Conservation (phyloP, 2,888 invertebrate genomes). For the Onchidella celtica region DNA sequence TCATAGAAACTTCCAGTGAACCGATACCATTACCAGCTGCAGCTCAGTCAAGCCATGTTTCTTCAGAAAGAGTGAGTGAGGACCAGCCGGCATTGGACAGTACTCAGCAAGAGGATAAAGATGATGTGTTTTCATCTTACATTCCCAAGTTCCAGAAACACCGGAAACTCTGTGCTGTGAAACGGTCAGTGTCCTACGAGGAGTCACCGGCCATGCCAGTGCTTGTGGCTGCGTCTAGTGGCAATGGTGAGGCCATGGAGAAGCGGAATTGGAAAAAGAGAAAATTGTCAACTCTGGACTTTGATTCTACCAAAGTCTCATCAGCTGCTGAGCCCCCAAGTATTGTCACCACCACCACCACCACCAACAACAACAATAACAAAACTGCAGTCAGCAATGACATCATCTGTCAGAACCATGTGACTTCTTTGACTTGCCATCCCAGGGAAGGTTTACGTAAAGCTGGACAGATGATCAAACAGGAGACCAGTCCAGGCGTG, state of each 20-base stretch:
- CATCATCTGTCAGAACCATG: not conserved
- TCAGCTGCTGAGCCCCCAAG: not conserved
- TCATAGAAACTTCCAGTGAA: too few species aligned
- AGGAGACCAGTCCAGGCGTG: not conserved
- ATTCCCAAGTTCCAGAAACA: conserved; percentile 47
- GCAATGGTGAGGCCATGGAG: conserved; percentile 42
- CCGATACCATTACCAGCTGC: too few species aligned
- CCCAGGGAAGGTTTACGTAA: not conserved
- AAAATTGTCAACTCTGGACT: conserved; percentile 44
- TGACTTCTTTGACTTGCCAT: not conserved
- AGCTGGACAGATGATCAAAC: not conserved
- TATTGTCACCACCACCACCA: not conserved
- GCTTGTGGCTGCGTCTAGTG: not conserved
- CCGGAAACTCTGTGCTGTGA: conserved; percentile 16
- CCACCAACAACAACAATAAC: not conserved
- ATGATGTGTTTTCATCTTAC: conserved; percentile 27
- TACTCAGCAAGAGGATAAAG: not conserved
- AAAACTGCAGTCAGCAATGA: not conserved
- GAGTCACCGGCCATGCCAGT: not conserved
- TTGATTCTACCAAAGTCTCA: not conserved
- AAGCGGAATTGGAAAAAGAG: conserved; percentile 51
- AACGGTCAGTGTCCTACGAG: conserved; percentile 40
- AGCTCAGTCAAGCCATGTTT: too few species aligned
- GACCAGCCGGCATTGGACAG: not conserved
- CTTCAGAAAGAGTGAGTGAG: not conserved